Base-by-base conservation (phyloP, 2,888 invertebrate species). In the Hyalella azteca region DNA sequence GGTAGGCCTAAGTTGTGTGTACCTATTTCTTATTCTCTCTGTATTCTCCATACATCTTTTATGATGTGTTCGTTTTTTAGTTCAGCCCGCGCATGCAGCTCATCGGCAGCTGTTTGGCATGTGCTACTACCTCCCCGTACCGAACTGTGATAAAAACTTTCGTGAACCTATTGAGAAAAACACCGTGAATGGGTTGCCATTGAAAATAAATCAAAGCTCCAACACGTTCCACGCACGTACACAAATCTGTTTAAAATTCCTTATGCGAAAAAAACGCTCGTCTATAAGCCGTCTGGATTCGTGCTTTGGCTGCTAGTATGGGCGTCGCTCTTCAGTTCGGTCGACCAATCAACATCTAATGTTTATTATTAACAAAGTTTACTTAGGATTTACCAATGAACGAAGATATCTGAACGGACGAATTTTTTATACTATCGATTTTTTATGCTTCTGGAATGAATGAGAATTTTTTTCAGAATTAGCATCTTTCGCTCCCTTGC, bases 181-280 rank as follows among this genome's bases (percentile, higher is more conserved):
- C n/a, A n/a, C n/a, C n/a, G n/a, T 66, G 66, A 66, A 66, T 36
- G 66, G 66, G 32, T 36, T 36, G 66, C 66, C 66, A 66, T 66
- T 66, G 66, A 66, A 36, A 66, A 36, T 66, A 66, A 66, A 66
- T 32, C 66, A 66, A 36, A 36, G 66, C 66, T 66, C 66, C 66
- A 66, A 66, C 66, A 66, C 66, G 66, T 66, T 66, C 66, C 66
- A 29, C 66, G 66, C 66, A 66, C 66, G 66, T 36, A 66, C 66
- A 66, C 36, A 66, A 66, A 66, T 66, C 66, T 66, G 36, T 66
- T 66, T 66, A 66, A 66, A 66, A 66, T 66, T 66, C 66, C 66
- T 66, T 7, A 36, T 4, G 39, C 36, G n/a, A n/a, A n/a, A 36
- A 36, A 66, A 66, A 66, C 36, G 36, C 19, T 36, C 66, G 36